Percentiles rank a stretch among this genome's conserved stretches.
These are phyloP conservation scores for Drosophila funebris DNA, from an alignment of 1,140 invertebrate genomes.

Conservation along the genomic window DNA sequence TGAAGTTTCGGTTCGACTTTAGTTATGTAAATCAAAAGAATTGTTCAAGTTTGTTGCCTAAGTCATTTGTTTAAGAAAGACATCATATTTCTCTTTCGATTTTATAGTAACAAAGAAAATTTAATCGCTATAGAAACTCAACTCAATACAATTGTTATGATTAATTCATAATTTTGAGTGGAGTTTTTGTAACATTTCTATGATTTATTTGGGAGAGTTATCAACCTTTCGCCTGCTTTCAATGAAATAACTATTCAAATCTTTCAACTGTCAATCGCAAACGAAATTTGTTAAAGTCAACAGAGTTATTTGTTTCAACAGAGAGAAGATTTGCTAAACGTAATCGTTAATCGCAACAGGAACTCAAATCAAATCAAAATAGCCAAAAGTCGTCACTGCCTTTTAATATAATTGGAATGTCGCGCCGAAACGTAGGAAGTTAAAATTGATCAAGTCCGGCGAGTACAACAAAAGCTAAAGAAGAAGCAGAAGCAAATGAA, in stretches of 20 bases:
- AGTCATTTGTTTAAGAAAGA: slow-evolving; percentile 3
- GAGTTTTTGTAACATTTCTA: too few species aligned
- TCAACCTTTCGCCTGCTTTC: slow-evolving; percentile 20
- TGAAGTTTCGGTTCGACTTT: not conserved
- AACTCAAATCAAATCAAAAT: slow-evolving; percentile 33
- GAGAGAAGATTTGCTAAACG: not conserved
- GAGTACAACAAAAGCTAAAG: slow-evolving; percentile 13
- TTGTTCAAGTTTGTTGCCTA: not conserved
- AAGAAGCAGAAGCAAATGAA: slow-evolving; percentile 45
- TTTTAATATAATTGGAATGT: slow-evolving; percentile 30
- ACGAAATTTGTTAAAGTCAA: not conserved
- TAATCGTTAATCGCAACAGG: slow-evolving; percentile 19
- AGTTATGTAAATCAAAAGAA: slow-evolving; percentile 7
- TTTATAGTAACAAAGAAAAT: too few species aligned
- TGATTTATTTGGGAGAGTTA: not conserved
- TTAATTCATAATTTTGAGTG: too few species aligned
- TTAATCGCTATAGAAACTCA: too few species aligned
- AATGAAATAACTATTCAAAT: not conserved
- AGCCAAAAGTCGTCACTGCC: slow-evolving; percentile 1
- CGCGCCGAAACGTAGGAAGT: slow-evolving; percentile 45
- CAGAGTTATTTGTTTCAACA: not conserved
- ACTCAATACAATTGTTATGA: too few species aligned
- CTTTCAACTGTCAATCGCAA: not conserved
- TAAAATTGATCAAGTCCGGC: slow-evolving; percentile 21
- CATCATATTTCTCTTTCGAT: too few species aligned